These are phyloP conservation scores for Halocynthia aurantium DNA, from an alignment of 23 tunicate genomes.

Conservation along the genomic window DNA sequence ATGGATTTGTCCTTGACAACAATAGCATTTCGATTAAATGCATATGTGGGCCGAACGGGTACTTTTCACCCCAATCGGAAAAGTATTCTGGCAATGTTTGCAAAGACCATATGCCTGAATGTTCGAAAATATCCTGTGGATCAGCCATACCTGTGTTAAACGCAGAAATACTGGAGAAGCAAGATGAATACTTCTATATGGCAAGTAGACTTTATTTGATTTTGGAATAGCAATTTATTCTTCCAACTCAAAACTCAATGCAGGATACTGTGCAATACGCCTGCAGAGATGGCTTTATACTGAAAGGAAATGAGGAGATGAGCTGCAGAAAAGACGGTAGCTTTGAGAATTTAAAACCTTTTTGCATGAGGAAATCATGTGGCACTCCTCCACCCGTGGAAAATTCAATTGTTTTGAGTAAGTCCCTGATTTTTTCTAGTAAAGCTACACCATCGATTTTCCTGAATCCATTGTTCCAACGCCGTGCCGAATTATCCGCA, in stretches of 20 bases:
- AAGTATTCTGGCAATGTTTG: not conserved
- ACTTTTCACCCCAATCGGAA: not conserved
- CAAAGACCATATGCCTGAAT: slow-evolving; percentile 5
- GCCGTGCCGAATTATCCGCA: no score
- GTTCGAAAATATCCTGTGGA: slow-evolving; percentile 10
- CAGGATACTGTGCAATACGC: slow-evolving; percentile 11
- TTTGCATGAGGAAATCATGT: slow-evolving; percentile 13
- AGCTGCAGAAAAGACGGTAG: slow-evolving; percentile 1
- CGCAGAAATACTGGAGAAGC: not conserved
- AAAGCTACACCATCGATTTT: no score
- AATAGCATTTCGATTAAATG: slow-evolving; percentile 6
- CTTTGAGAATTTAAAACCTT: slow-evolving; percentile 10
- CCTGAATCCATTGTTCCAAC: no score
- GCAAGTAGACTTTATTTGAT: not conserved
- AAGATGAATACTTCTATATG: slow-evolving; percentile 12
- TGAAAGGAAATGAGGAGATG: not conserved
- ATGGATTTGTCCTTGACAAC: slow-evolving; percentile 28
- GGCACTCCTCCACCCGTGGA: slow-evolving; percentile 8
- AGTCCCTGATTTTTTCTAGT: not conserved
- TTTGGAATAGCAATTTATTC: not conserved
- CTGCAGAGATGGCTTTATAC: slow-evolving; percentile 6
- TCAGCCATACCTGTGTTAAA: not conserved
- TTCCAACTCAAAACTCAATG: not conserved
- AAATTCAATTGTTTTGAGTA: not conserved
- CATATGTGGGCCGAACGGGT: slow-evolving; percentile 5